Evolutionary conservation across 1,140 invertebrate species (phyloP).

Genomic region (Lysiphlebus fabarum): DNA sequence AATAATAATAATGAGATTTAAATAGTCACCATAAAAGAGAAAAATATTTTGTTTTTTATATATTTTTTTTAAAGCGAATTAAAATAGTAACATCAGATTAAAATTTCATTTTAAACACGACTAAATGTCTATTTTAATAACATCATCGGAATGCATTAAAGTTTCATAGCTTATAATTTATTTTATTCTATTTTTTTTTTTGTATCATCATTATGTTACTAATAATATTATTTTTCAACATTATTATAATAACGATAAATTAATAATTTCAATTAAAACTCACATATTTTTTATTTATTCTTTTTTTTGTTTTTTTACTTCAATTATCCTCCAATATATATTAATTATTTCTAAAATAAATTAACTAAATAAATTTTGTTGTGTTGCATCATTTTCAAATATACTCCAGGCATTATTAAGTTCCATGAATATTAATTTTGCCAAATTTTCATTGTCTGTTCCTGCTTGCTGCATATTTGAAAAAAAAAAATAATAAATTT

Average conservation of each 20-base stretch:
- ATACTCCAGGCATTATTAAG: constrained; percentile 97
- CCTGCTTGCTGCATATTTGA: constrained; percentile 76
- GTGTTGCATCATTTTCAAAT: constrained; percentile 88
- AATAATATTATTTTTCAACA: too few species aligned
- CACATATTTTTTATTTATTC: constrained; percentile 12
- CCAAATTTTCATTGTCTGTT: constrained; percentile 84
- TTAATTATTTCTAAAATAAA: constrained; percentile 31
- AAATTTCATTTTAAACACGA: constrained; percentile 12
- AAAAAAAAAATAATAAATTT: constrained; percentile 14
- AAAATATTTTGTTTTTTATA: too few species aligned
- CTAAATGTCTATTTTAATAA: constrained; percentile 29
- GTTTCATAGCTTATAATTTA: constrained; percentile 5
- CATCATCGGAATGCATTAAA: constrained; percentile 29
- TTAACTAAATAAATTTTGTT: constrained; percentile 79
- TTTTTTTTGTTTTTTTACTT: constrained; percentile 10
- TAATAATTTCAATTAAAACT: neutral
- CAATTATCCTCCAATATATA: constrained; percentile 36
- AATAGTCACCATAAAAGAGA: too few species aligned
- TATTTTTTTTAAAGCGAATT: neutral
- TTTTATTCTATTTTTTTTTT: constrained; percentile 11
- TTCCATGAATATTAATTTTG: constrained; percentile 98
- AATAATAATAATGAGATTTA: neutral
- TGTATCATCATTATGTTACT: too few species aligned
- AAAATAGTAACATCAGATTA: neutral
- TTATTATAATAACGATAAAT: too few species aligned